Evolutionary conservation across 2,888 invertebrate species (phyloP), one percentile per base, ranked within the genome.

Genomic region (Catocala fraxini): DNA sequence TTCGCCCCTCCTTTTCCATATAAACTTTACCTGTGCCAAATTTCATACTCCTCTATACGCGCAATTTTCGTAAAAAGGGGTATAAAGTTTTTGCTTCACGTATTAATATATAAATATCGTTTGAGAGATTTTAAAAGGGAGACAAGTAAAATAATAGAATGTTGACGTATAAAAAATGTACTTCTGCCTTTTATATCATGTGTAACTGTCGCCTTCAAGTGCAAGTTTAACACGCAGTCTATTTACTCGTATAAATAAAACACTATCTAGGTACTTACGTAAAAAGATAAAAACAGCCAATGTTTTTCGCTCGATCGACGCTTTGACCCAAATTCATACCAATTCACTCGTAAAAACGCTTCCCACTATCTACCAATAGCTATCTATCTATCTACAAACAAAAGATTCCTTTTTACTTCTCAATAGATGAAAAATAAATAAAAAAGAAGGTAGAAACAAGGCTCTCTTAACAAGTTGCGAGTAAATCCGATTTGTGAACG

Each of bases 401-500:
- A 79, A 79, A 75, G 80, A 80, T 72, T 67, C 41, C 57, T 65
- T 58, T 54, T 58, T 78, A 67, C 70, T 65, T 68, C 53, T 60
- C 65, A 66, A 76, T 82, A 84, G 83, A 83, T 80, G 83, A 82
- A 84, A 81, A 79, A 78, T 81, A 80, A 83, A 84, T 82, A 80
- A 72, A 82, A 84, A 73, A 68, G 70, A 65, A 74, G 77, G 78
- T 82, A 84, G 88, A 88, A 88, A 89, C 87, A 89, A 89, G 83
- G 83, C 89, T 75, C 84, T 85, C 84, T 89, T 92, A 92, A 91
- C 92, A 92, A 93, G 89, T 88, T 84, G 85, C 79, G 72, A 80
- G 86, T 76, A 89, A 92, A 93, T 92, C 93, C 82, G 93, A 93
- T 93, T 93, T 91, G 85, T 78, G 72, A 74, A 80, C 70, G 79